These are phyloP conservation scores for Hippocampus zosterae DNA, from an alignment of 2,113 vertebrate genomes.

Conservation along the genomic window DNA sequence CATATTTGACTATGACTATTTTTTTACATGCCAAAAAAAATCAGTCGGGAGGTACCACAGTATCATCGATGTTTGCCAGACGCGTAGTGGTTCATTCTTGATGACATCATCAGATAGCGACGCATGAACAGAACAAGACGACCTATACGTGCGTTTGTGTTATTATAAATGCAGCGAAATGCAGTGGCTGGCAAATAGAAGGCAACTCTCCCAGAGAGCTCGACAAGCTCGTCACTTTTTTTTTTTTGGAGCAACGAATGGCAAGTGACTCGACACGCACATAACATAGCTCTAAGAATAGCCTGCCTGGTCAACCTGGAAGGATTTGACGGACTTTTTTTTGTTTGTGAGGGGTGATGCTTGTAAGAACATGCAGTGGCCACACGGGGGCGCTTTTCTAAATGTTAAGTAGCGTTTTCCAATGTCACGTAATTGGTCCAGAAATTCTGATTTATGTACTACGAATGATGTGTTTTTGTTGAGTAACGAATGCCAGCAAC, in stretches of 20 bases:
- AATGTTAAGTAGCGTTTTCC: background rate
- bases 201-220: constrained; percentile 68
- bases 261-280: constrained; percentile 25
- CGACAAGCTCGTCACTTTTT: constrained; percentile 22
- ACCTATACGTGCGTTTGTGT: background rate
- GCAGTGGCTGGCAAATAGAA: constrained; percentile 25
- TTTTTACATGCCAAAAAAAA: too few species aligned
- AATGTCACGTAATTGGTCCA: background rate
- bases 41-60: background rate
- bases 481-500: too few species aligned
- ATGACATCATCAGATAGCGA: too few species aligned
- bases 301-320: constrained; percentile 32
- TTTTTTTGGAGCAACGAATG: background rate
- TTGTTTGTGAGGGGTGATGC: too few species aligned
- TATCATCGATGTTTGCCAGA: background rate
- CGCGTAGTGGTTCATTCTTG: background rate
- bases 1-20: too few species aligned
- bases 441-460: too few species aligned
- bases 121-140: too few species aligned
- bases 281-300: constrained; percentile 45
- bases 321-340: constrained; percentile 17
- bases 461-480: too few species aligned
- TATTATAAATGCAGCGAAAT: constrained; percentile 14
- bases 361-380: constrained; percentile 45
- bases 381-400: constrained; percentile 46